Base-by-base conservation (phyloP, 2,888 invertebrate genomes). In the Nephrotoma flavescens region DNA sequence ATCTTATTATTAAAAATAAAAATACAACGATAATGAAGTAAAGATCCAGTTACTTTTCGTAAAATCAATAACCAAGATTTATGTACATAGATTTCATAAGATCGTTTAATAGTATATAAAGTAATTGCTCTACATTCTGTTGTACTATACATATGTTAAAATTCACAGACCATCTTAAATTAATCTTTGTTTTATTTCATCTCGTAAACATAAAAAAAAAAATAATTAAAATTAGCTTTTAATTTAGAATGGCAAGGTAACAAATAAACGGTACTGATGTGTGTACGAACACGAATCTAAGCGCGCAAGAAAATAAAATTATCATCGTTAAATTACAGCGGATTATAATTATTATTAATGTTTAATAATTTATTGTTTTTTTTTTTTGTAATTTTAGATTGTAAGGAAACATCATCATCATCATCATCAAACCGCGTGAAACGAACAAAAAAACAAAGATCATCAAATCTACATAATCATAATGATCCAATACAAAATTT, bases 371-470 rank as follows among this genome's bases (percentile, higher is more conserved):
- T 44, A 44, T 6, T 31, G 12, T 71, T 71, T 31, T 19, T 71
- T n/a, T 6, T 47, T 9, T 0, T 71, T 71, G 4, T 31, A 86
- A 87, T 89, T 90, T 88, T 90, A 94, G 95, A 94, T 89, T 93
- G 94, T 89, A 92, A 92, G 6, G 94, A 94, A 92, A 89, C 89
- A 84, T 93, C 94, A 85, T 93, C 94, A 88, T 94, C 94, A 15
- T 91, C 93, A 0, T 44, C 44, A 19, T 15, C 52, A n/a, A 92
- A 92, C 85, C 93, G 95, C 0, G 92, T 93, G 85, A 95, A 95
- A 90, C 92, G 95, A 9, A 92, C 93, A 86, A 95, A 95, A 90
- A 92, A 95, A 7, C 92, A 94, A 11, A 93, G 95, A 87, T 93
- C 93, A 0, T 92, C 93, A 11, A 92, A 92, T 88, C 89, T 91